Evolutionary conservation across 1,140 invertebrate genomes (phyloP).

Genomic region (Pollicipes pollicipes): DNA sequence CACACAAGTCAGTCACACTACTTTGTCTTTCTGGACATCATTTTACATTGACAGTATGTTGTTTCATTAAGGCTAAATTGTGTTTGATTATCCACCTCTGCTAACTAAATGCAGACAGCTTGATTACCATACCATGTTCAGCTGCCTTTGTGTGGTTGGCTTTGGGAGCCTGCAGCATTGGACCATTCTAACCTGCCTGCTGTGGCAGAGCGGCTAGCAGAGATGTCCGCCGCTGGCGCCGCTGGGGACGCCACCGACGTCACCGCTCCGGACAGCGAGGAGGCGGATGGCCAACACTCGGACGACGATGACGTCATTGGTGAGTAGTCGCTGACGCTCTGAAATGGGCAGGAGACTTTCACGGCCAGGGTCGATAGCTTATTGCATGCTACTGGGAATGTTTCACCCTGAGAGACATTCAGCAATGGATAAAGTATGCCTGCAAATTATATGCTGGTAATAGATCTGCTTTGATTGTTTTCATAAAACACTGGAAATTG

Average conservation of each 20-base stretch:
- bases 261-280: background rate
- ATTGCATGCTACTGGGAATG: background rate
- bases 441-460: conserved; percentile 8
- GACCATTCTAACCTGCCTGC: background rate
- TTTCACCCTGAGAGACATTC: background rate
- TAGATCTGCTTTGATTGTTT: conserved; percentile 10
- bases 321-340: background rate
- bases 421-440: background rate
- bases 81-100: too few relatives aligned
- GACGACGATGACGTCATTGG: background rate
- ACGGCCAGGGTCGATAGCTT: background rate
- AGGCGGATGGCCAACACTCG: background rate
- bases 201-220: background rate
- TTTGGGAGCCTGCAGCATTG: background rate
- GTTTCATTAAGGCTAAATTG: too few relatives aligned
- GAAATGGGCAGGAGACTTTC: background rate
- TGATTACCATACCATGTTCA: too few relatives aligned
- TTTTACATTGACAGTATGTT: background rate
- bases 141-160: too few relatives aligned
- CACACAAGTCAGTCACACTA: too few relatives aligned
- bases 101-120: too few relatives aligned
- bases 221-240: background rate
- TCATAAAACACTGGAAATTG: conserved; percentile 12
- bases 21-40: too few relatives aligned
- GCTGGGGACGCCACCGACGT: too few relatives aligned